These are phyloP conservation scores for Vandiemenella viatica DNA, from an alignment of 2,888 invertebrate genomes.

Conservation along the genomic window DNA sequence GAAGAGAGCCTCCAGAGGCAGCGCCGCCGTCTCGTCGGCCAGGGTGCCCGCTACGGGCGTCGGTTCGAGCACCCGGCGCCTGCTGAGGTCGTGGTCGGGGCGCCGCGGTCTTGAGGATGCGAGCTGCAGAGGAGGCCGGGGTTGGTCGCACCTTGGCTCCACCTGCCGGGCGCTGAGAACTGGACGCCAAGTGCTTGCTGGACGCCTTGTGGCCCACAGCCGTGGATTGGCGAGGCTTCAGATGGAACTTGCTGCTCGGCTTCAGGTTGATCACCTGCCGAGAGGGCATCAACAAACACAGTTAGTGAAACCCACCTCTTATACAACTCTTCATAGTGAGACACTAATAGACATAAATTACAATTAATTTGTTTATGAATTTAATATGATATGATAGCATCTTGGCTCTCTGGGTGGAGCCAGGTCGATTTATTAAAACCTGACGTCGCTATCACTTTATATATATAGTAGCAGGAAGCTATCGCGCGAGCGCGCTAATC, in stretches of 20 bases:
- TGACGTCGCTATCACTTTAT: too few species aligned
- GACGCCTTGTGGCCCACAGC: slow-evolving; percentile 27
- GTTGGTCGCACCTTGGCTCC: slow-evolving; percentile 37
- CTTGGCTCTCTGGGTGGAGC: too few species aligned
- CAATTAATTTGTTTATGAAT: too few species aligned
- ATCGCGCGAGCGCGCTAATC: too few species aligned
- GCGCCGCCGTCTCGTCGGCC: slow-evolving; percentile 37
- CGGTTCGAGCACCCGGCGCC: slow-evolving; percentile 43
- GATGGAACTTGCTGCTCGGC: slow-evolving; percentile 43
- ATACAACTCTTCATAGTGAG: background rate
- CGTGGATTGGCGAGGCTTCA: slow-evolving; percentile 32
- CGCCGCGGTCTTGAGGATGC: slow-evolving; percentile 63
- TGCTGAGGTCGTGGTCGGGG: slow-evolving; percentile 28
- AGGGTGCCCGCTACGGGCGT: slow-evolving; percentile 40
- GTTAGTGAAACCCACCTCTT: background rate
- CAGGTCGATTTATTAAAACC: too few species aligned
- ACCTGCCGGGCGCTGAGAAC: slow-evolving; percentile 28
- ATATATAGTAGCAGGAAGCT: too few species aligned
- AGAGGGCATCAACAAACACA: background rate
- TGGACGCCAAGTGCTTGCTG: slow-evolving; percentile 25
- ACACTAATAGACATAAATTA: background rate
- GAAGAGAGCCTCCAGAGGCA: slow-evolving; percentile 39
- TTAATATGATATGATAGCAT: too few species aligned
- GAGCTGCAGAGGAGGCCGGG: slow-evolving; percentile 34
- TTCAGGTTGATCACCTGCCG: slow-evolving; percentile 53